phyloP scores from a whole-genome alignment of 2,113 vertebrate species.

The Ranitomeya variabilis region DNA sequence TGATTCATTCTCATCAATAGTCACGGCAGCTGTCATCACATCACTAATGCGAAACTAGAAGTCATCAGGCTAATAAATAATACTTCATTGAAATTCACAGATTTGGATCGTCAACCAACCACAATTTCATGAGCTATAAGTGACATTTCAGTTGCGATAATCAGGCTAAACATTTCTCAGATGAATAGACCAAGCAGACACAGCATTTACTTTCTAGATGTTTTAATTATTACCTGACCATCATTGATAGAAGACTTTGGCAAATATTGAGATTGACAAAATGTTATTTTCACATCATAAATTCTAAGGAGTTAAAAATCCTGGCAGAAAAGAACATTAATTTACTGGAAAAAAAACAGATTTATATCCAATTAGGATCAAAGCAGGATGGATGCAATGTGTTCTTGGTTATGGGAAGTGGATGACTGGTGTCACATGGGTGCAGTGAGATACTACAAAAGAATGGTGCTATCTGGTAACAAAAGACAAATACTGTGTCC shows the following conservation, averaged over 20 bases:
- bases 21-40: not conserved
- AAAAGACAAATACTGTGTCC: not conserved
- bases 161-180: constrained; percentile 34
- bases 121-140: constrained; percentile 10
- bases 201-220: constrained; percentile 24
- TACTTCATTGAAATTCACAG: constrained; percentile 7
- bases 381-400: not conserved
- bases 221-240: constrained; percentile 34
- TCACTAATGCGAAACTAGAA: not conserved
- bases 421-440: not conserved
- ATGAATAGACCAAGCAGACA: constrained; percentile 15
- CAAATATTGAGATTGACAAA: not conserved
- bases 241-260: constrained; percentile 8
- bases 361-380: not conserved
- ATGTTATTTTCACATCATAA: constrained; percentile 32
- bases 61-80: constrained; percentile 4
- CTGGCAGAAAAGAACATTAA: not conserved
- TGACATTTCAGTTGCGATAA: constrained; percentile 48
- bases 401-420: not conserved
- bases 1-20: not conserved
- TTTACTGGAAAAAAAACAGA: not conserved
- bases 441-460: not conserved
- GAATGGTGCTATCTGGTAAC: not conserved
- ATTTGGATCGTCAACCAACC: constrained; percentile 12
- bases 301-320: not conserved